Conservation (phyloP, 2,888 invertebrate genomes). For the Agapetus fuscipes region DNA sequence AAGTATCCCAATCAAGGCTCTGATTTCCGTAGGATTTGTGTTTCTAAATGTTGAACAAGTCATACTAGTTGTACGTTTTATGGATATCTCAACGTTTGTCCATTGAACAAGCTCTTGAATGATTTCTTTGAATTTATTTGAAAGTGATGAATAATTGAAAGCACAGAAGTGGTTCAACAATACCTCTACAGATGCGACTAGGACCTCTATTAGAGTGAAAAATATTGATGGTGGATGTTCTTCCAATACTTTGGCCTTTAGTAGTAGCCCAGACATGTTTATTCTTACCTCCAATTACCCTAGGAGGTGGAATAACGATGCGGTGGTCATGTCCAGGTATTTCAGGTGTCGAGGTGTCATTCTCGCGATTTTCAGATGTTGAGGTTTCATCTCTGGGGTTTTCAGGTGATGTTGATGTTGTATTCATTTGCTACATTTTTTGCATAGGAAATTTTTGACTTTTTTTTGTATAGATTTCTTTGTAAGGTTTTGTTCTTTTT, state of each 20-base stretch:
- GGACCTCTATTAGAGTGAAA: constrained; percentile 6
- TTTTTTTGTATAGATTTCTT: too few species aligned
- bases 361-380: too few species aligned
- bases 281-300: constrained; percentile 12
- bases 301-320: too few species aligned
- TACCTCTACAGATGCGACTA: constrained; percentile 1
- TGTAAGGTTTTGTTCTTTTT: too few species aligned
- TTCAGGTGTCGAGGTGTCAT: too few species aligned
- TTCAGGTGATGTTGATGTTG: too few species aligned
- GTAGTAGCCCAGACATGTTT: constrained; percentile 5
- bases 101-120: constrained; percentile 17
- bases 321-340: too few species aligned
- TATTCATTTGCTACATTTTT: too few species aligned
- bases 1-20: constrained; percentile 22
- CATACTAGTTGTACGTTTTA: constrained; percentile 3
- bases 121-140: too few species aligned
- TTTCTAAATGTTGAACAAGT: neutral
- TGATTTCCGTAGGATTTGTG: constrained; percentile 20
- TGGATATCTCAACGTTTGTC: constrained; percentile 16
- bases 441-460: too few species aligned
- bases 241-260: constrained; percentile 1
- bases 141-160: constrained; percentile 19
- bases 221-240: constrained; percentile 7
- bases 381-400: too few species aligned
- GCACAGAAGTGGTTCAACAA: neutral